These are phyloP conservation scores for Trachelus stipa DNA, from an alignment of 2,888 invertebrate genomes.

Conservation along the genomic window DNA sequence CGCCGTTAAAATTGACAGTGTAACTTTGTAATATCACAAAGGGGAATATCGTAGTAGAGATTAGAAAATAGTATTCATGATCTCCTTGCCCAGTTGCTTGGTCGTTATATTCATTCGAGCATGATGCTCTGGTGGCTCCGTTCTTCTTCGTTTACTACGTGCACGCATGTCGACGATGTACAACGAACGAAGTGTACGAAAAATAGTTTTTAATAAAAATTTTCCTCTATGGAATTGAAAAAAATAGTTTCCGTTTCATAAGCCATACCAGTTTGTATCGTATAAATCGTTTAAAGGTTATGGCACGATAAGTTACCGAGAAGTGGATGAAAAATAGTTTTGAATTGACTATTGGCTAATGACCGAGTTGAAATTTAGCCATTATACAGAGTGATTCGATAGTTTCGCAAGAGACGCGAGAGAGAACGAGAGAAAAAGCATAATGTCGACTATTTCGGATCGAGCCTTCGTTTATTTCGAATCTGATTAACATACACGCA, in stretches of 20 bases:
- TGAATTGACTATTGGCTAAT: background rate
- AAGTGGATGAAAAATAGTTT: background rate
- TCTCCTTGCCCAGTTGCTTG: conserved; percentile 38
- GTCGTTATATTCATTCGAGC: conserved; percentile 41
- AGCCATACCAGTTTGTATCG: background rate
- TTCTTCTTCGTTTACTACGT: conserved; percentile 14
- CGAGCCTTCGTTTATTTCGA: background rate
- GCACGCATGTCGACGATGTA: background rate
- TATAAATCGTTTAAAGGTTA: background rate
- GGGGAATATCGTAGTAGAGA: background rate
- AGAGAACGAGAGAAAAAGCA: background rate
- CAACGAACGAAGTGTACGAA: background rate
- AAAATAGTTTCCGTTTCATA: background rate
- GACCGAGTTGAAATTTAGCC: background rate
- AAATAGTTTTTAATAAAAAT: background rate
- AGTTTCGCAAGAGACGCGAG: background rate
- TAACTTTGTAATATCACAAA: background rate
- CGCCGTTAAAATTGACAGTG: background rate
- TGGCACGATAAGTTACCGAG: background rate
- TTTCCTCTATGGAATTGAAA: background rate
- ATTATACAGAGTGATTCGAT: background rate
- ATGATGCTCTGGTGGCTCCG: conserved; percentile 28
- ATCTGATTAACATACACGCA: background rate
- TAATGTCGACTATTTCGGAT: background rate
- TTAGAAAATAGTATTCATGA: conserved; percentile 22